Percentiles rank a stretch among this genome's conserved stretches.
These are phyloP conservation scores for Standfussiana lucernea DNA, from an alignment of 2,888 invertebrate species.

Conservation along the genomic window DNA sequence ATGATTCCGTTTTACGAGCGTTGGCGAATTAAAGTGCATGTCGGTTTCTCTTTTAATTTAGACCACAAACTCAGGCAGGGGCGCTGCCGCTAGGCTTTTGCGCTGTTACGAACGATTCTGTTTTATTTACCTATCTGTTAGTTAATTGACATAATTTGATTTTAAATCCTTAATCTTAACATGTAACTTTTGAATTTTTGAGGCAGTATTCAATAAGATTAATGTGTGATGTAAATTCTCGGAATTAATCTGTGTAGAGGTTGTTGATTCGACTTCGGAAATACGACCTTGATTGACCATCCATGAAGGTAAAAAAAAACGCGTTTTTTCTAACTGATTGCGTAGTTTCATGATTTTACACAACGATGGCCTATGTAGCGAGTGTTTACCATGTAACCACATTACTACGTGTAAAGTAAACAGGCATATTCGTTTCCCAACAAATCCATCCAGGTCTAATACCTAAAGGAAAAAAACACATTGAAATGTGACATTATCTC, in stretches of 20 bases:
- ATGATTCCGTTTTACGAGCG: not conserved
- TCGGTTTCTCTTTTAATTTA: constrained; percentile 61
- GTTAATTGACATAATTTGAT: constrained; percentile 3
- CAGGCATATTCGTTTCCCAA: constrained; percentile 11
- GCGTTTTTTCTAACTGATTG: not conserved
- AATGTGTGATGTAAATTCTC: not conserved
- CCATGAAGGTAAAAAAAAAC: not conserved
- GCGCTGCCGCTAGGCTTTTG: constrained; percentile 10
- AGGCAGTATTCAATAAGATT: not conserved
- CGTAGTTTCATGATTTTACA: not conserved
- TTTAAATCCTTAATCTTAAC: not conserved
- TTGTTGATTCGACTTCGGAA: not conserved
- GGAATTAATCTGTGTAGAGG: not conserved
- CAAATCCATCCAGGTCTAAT: constrained; percentile 36
- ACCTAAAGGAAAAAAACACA: constrained; percentile 50
- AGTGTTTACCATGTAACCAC: not conserved
- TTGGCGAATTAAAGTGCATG: not conserved
- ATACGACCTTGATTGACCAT: not conserved
- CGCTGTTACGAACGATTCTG: not conserved
- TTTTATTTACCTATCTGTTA: not conserved
- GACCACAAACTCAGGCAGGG: constrained; percentile 47
- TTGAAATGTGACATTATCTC: constrained; percentile 62
- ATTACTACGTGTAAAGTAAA: not conserved
- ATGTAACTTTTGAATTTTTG: not conserved
- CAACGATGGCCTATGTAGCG: not conserved